phyloP scores from a whole-genome alignment of 2,888 invertebrate genomes.

The Apodemia mormo region DNA sequence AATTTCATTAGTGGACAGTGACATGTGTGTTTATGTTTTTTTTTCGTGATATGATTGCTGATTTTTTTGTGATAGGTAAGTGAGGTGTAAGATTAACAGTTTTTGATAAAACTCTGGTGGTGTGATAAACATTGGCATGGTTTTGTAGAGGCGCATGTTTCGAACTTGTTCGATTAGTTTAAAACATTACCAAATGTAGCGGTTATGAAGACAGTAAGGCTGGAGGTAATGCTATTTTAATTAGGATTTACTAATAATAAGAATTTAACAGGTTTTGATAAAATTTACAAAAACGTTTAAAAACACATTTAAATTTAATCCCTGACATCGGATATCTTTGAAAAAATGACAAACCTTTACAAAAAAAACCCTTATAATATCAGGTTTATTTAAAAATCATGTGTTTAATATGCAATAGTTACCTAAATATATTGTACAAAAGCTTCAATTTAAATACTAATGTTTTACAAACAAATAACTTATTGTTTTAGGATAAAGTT shows the following conservation, averaged over 20 bases:
- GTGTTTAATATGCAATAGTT: no score
- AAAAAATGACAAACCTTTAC: no score
- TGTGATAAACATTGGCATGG: constrained; percentile 69
- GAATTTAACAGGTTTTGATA: background rate
- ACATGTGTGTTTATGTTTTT: constrained; percentile 40
- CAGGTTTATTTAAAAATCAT: no score
- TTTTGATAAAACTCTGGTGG: constrained; percentile 61
- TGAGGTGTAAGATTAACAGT: constrained; percentile 67
- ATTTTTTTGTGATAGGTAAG: constrained; percentile 64
- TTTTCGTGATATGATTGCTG: constrained; percentile 44
- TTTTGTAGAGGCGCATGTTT: constrained; percentile 59
- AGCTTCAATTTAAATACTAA: no score
- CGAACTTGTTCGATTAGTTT: constrained; percentile 44
- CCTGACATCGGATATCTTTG: no score
- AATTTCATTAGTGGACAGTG: constrained; percentile 40
- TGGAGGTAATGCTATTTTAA: constrained; percentile 42
- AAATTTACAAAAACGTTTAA: background rate
- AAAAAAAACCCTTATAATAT: no score
- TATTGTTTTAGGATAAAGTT: no score
- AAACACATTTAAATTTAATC: no score
- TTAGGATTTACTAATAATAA: constrained; percentile 20
- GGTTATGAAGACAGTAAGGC: constrained; percentile 45
- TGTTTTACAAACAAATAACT: no score
- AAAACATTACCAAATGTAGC: constrained; percentile 39
- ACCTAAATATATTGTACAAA: no score